Percentiles rank a stretch among this genome's conserved stretches.
phyloP scores from a whole-genome alignment of 2,113 vertebrate species.

The Pelobates fuscus region DNA sequence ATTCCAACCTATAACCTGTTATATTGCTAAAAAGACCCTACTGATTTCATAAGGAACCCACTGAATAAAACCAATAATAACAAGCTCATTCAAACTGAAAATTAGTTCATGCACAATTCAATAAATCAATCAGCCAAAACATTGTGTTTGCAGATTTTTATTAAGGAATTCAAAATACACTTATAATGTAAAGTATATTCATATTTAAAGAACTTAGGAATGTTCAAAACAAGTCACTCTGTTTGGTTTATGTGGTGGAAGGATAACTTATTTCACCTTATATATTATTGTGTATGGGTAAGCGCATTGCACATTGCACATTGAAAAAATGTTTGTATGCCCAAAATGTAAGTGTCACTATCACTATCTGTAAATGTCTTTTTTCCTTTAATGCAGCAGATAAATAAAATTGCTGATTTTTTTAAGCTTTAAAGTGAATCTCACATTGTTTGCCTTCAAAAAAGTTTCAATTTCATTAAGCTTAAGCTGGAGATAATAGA shows the following conservation, averaged over 20 bases:
- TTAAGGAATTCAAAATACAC: conserved; percentile 81
- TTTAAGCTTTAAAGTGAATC: conserved; percentile 22
- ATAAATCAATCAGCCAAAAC: conserved; percentile 42
- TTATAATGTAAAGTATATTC: conserved; percentile 66
- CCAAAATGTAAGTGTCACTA: no score
- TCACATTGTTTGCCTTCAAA: conserved; percentile 42
- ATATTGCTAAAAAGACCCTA: no score
- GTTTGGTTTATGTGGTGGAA: conserved; percentile 54
- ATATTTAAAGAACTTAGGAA: conserved; percentile 62
- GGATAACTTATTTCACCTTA: conserved; percentile 33
- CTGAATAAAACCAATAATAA: no score
- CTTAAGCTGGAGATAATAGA: conserved; percentile 57
- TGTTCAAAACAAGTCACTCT: conserved; percentile 30
- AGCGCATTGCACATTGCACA: conserved; percentile 13
- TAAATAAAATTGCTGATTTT: conserved; percentile 16
- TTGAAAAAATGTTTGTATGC: neutral
- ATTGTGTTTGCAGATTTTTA: conserved; percentile 66
- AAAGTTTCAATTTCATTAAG: conserved; percentile 62
- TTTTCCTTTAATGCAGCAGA: conserved; percentile 42
- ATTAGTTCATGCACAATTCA: no score
- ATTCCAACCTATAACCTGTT: no score
- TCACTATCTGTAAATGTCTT: conserved; percentile 56
- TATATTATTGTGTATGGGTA: neutral
- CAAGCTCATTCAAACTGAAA: no score
- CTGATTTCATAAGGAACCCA: no score